Evolutionary conservation across 2,888 invertebrate genomes (phyloP).

Genomic region (Digitonthophagus gazella): DNA sequence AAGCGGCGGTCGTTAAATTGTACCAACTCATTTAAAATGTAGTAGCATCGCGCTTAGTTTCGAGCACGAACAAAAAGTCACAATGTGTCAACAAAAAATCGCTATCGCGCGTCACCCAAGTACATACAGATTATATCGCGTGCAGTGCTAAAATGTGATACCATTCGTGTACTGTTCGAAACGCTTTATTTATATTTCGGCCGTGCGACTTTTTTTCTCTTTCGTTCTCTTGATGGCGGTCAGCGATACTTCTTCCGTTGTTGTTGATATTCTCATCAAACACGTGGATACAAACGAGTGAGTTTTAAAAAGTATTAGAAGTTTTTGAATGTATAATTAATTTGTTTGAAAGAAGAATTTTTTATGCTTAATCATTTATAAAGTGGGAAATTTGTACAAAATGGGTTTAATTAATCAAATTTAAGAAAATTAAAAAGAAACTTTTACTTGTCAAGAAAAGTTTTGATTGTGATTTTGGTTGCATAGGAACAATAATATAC

Average conservation of each 20-base stretch:
- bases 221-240: constrained; percentile 4
- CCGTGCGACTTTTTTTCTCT: not conserved
- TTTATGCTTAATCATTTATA: too few species aligned
- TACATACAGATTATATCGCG: not conserved
- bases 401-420: not conserved
- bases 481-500: not conserved
- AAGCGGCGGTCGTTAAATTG: not conserved
- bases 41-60: not conserved
- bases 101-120: not conserved
- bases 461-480: not conserved
- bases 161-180: too few species aligned
- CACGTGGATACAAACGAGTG: constrained; percentile 10
- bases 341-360: too few species aligned
- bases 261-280: constrained; percentile 8
- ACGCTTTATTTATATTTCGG: not conserved
- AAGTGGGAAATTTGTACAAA: too few species aligned
- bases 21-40: not conserved
- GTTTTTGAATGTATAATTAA: not conserved
- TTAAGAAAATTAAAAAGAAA: not conserved
- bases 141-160: not conserved
- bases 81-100: not conserved
- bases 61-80: not conserved
- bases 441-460: not conserved
- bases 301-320: not conserved
- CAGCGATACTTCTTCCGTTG: constrained; percentile 6